Conservation (phyloP, 2,113 vertebrate species). For the Sakesphorus luctuosus region DNA sequence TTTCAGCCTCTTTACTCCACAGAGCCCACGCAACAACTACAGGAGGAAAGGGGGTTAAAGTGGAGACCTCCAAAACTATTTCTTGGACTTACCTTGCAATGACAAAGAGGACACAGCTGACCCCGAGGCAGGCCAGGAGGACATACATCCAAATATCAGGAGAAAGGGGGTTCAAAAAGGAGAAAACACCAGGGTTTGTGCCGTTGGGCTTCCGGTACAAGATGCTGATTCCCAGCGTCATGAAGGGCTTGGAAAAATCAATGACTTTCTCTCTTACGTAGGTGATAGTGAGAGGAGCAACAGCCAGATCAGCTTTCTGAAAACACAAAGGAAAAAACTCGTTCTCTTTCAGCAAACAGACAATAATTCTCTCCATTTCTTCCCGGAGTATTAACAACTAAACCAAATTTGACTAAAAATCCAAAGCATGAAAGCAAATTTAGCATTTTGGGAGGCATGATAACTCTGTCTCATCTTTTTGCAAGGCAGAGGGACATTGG, state of each 20-base stretch:
- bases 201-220: constrained; percentile 97
- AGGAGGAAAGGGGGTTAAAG: neutral
- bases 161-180: constrained; percentile 95
- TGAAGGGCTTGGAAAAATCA: constrained; percentile 98
- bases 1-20: neutral
- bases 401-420: neutral
- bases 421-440: neutral
- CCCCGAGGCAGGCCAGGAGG: constrained; percentile 93
- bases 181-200: constrained; percentile 96
- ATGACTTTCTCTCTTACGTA: constrained; percentile 98
- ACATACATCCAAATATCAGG: constrained; percentile 99
- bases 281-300: constrained; percentile 97
- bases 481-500: too few relatives aligned
- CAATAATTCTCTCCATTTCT: neutral
- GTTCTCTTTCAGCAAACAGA: neutral
- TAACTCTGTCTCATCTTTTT: neutral
- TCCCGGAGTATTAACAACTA: neutral
- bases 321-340: constrained; percentile 20
- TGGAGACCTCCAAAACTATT: neutral
- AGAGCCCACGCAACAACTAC: neutral
- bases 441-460: neutral
- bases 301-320: constrained; percentile 96
- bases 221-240: constrained; percentile 97
- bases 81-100: constrained; percentile 89
- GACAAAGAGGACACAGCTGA: constrained; percentile 98